Evolutionary conservation across 2,888 invertebrate species (phyloP).

Genomic region (Dorcus parallelipipedus): DNA sequence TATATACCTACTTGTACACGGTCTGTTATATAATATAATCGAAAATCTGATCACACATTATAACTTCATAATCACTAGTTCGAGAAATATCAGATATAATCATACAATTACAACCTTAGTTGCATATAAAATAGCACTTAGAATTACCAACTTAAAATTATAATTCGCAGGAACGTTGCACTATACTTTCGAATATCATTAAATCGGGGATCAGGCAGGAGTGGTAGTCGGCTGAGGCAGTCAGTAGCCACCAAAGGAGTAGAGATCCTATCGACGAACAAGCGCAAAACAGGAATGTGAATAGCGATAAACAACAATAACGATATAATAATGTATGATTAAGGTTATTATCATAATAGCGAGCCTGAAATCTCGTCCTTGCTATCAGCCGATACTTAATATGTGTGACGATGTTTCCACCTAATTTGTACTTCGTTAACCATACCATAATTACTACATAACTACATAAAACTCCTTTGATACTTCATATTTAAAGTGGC

Average conservation of each 20-base stretch:
- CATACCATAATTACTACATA: slow-evolving; percentile 3
- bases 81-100: slow-evolving; percentile 33
- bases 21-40: slow-evolving; percentile 34
- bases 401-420: slow-evolving; percentile 31
- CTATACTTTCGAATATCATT: not conserved
- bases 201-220: not conserved
- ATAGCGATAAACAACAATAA: slow-evolving; percentile 31
- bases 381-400: slow-evolving; percentile 22
- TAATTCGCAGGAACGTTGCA: slow-evolving; percentile 6
- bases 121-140: slow-evolving; percentile 26
- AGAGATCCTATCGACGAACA: slow-evolving; percentile 11
- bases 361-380: slow-evolving; percentile 4
- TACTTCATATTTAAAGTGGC: too few species aligned
- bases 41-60: slow-evolving; percentile 33
- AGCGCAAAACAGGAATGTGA: slow-evolving; percentile 22
- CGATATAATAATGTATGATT: slow-evolving; percentile 36
- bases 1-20: slow-evolving; percentile 16
- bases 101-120: slow-evolving; percentile 35
- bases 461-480: not conserved
- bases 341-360: slow-evolving; percentile 37
- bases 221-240: not conserved
- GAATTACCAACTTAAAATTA: slow-evolving; percentile 20
- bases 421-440: slow-evolving; percentile 30
- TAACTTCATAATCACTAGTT: slow-evolving; percentile 32
- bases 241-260: slow-evolving; percentile 11